Conservation (phyloP, 2,113 vertebrate genomes). For the Pteruthius melanotis region DNA sequence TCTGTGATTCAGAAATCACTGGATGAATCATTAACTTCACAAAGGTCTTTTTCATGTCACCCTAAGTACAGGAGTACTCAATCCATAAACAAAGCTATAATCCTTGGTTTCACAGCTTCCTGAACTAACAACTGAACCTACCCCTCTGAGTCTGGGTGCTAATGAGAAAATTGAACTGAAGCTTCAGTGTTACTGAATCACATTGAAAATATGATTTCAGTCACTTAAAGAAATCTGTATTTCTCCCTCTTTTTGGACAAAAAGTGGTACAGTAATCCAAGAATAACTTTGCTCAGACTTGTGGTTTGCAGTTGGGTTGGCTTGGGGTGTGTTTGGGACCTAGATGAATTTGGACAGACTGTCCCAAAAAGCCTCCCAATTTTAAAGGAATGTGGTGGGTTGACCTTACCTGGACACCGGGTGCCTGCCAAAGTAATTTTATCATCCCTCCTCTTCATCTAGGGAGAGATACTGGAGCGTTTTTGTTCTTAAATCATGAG, state of each 20-base stretch:
- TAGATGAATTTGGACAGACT: neutral
- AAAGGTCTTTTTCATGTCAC: neutral
- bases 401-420: neutral
- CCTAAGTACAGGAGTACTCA: neutral
- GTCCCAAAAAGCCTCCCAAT: fast-evolving
- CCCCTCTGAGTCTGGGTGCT: neutral
- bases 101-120: neutral
- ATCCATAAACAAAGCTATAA: constrained; percentile 3
- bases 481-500: neutral
- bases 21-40: neutral
- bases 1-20: neutral
- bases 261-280: neutral
- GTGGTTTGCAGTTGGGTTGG: neutral
- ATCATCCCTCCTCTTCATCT: neutral
- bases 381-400: neutral
- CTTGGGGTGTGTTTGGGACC: neutral
- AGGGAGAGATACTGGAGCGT: neutral
- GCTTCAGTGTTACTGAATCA: neutral
- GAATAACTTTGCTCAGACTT: neutral
- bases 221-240: neutral
- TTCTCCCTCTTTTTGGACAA: neutral
- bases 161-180: neutral
- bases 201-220: neutral
- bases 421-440: neutral
- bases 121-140: neutral